Evolutionary conservation across 2,797 vertebrate species (phyloP).

Genomic region (Brachyrhaphis roseni): DNA sequence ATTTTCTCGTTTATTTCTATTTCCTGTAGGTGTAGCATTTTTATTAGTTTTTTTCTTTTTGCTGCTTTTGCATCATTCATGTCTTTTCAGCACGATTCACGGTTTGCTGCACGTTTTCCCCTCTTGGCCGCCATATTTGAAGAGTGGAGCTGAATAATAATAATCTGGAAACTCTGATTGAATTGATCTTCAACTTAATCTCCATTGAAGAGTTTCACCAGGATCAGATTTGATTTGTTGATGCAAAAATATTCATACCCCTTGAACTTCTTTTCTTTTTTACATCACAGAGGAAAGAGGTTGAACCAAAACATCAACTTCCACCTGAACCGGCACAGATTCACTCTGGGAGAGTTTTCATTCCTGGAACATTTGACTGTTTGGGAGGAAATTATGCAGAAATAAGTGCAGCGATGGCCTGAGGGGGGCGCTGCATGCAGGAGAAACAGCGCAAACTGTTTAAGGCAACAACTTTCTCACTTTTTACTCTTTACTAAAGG

Average conservation of each 20-base stretch:
- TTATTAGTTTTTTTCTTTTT: no score
- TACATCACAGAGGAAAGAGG: background rate
- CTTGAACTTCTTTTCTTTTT: background rate
- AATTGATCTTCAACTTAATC: background rate
- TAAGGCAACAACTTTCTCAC: background rate
- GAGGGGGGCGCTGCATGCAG: background rate
- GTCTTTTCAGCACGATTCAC: no score
- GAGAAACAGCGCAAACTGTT: background rate
- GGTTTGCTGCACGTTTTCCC: no score
- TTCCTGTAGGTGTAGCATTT: no score
- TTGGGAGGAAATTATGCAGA: background rate
- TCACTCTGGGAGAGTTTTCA: background rate
- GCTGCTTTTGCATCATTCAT: no score
- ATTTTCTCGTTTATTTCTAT: no score
- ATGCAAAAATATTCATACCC: background rate
- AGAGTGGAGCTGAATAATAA: no score
- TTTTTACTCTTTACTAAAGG: background rate
- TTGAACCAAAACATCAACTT: background rate
- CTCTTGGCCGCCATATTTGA: no score
- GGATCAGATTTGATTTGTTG: background rate
- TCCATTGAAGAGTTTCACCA: background rate
- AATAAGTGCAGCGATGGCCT: background rate
- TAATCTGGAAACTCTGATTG: no score
- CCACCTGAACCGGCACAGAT: background rate
- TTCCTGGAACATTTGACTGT: background rate